Conservation (phyloP, 2,888 invertebrate species). For the Caenorhabditis sp. region DNA sequence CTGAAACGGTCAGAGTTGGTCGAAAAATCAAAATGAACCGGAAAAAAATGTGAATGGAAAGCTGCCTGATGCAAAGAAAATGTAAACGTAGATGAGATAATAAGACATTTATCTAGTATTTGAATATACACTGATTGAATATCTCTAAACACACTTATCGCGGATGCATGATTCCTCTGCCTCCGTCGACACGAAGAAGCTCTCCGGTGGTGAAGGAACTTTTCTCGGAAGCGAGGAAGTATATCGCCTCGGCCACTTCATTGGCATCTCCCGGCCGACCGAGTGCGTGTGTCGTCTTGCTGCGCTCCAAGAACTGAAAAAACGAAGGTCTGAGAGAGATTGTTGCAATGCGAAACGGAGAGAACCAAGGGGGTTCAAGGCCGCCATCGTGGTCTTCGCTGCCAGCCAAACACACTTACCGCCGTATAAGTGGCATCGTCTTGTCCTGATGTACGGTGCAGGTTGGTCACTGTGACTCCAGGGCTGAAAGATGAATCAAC, state of each 20-base stretch:
- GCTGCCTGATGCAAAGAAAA: not conserved
- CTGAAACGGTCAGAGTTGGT: slow-evolving; percentile 10
- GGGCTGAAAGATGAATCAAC: slow-evolving; percentile 86
- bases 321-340: too few relatives aligned
- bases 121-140: not conserved
- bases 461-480: slow-evolving; percentile 92
- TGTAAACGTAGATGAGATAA: too few relatives aligned
- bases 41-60: slow-evolving; percentile 6
- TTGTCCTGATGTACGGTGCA: slow-evolving; percentile 93
- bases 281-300: slow-evolving; percentile 93
- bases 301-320: slow-evolving; percentile 89
- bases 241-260: slow-evolving; percentile 89
- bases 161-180: slow-evolving; percentile 85
- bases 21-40: not conserved
- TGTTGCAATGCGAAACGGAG: not conserved
- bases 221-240: slow-evolving; percentile 93
- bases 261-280: slow-evolving; percentile 81
- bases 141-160: slow-evolving; percentile 53
- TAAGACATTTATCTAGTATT: too few relatives aligned
- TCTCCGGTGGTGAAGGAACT: slow-evolving; percentile 93
- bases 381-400: not conserved
- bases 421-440: slow-evolving; percentile 89
- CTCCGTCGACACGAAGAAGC: slow-evolving; percentile 94
- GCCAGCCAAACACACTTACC: slow-evolving; percentile 83
- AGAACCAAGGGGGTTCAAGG: slow-evolving; percentile 35